A percentile compares a stretch with the other conserved stretches of the same genome.
Conservation (phyloP, 2,888 invertebrate species). For the Epinotia nisella region DNA sequence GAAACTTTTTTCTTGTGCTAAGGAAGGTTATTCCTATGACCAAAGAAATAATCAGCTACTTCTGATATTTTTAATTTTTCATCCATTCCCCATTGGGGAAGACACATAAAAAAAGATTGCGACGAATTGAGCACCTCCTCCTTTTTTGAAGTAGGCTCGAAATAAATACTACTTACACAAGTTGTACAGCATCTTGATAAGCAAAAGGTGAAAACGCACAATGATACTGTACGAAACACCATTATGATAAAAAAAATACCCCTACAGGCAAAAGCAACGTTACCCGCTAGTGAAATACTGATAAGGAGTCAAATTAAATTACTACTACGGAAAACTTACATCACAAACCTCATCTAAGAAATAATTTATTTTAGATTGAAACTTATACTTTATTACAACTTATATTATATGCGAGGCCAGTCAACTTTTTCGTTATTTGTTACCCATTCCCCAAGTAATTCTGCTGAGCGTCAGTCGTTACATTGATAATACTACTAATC, state of each 20-base stretch:
- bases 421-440: neutral
- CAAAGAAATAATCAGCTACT: no score
- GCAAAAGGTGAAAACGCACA: slow-evolving; percentile 1
- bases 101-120: no score
- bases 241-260: neutral
- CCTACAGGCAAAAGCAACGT: neutral
- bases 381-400: slow-evolving; percentile 22
- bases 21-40: no score
- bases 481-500: no score
- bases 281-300: slow-evolving; percentile 5
- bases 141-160: no score
- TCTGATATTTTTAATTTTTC: no score
- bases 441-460: neutral
- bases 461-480: neutral
- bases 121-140: no score
- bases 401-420: neutral
- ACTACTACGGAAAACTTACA: slow-evolving; percentile 12
- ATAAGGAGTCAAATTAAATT: slow-evolving; percentile 29
- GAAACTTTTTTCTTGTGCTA: no score
- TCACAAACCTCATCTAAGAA: slow-evolving; percentile 5
- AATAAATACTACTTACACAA: slow-evolving; percentile 33
- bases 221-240: slow-evolving; percentile 15
- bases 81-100: no score
- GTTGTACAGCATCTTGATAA: slow-evolving; percentile 7
- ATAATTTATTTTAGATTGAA: slow-evolving; percentile 36